phyloP scores from a whole-genome alignment of 2,113 vertebrate genomes.

The Gallinago jamesoni region DNA sequence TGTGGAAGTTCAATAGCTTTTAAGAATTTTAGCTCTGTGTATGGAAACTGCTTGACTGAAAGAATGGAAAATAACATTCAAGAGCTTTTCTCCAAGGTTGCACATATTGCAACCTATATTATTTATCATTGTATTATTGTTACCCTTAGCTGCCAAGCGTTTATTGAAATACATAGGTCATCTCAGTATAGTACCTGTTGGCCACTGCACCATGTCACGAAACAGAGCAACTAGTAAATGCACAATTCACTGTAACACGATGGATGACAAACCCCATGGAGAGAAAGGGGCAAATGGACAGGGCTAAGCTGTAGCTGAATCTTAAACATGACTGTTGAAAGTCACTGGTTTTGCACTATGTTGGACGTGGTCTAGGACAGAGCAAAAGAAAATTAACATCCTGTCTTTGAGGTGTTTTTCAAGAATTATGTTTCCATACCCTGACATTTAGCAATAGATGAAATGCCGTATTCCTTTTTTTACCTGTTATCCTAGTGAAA shows the following conservation, averaged over 20 bases:
- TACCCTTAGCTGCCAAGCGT: background rate
- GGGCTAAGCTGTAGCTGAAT: background rate
- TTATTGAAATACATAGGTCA: background rate
- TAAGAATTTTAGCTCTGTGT: background rate
- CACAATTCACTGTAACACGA: background rate
- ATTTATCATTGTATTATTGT: background rate
- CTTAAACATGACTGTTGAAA: background rate
- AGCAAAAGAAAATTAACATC: background rate
- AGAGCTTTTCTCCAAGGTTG: conserved; percentile 3
- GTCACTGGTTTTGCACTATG: background rate
- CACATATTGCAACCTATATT: background rate
- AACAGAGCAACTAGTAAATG: background rate
- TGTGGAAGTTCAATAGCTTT: conserved; percentile 22
- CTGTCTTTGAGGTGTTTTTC: background rate
- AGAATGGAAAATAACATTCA: conserved; percentile 19
- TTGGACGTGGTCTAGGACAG: background rate
- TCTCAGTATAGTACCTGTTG: background rate
- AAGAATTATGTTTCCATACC: background rate
- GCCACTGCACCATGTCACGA: background rate
- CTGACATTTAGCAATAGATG: background rate
- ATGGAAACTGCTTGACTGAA: background rate
- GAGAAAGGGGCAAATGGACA: background rate
- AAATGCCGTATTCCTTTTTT: background rate
- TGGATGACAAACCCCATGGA: background rate
- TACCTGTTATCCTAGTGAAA: background rate